Conservation (phyloP, 2,888 invertebrate species). For the Cantharis rufa region DNA sequence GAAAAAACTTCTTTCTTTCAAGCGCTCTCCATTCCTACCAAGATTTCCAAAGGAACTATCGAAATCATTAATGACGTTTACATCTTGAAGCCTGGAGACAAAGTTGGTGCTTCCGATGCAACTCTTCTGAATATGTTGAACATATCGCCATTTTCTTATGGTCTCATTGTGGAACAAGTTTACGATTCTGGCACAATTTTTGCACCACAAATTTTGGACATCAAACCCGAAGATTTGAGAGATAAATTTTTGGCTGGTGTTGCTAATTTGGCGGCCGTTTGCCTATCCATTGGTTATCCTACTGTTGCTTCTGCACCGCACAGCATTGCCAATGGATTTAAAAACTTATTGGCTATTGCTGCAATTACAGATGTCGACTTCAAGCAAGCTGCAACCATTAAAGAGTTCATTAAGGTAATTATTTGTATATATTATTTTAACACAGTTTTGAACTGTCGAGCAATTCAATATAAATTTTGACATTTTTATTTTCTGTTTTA, state of each 20-base stretch:
- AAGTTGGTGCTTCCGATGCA: conserved; percentile 98
- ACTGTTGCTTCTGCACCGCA: conserved; percentile 97
- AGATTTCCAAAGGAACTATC: conserved; percentile 97
- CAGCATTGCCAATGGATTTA: conserved; percentile 97
- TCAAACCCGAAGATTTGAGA: conserved; percentile 94
- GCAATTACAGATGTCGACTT: conserved; percentile 95
- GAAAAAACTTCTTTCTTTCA: conserved; percentile 99
- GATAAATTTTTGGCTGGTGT: conserved; percentile 92
- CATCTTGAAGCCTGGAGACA: conserved; percentile 92
- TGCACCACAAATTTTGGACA: conserved; percentile 95
- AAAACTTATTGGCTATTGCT: conserved; percentile 95
- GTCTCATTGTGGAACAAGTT: conserved; percentile 93
- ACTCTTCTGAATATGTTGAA: conserved; percentile 99
- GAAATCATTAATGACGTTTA: conserved; percentile 98
- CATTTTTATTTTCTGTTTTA: conserved; percentile 52
- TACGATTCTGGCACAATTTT: conserved; percentile 99
- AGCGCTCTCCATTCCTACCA: conserved; percentile 98
- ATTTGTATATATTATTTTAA: not conserved
- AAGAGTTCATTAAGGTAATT: conserved; percentile 82
- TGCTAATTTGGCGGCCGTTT: conserved; percentile 91
- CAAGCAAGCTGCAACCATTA: conserved; percentile 90
- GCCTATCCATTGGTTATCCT: conserved; percentile 92
- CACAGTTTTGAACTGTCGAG: conserved; percentile 10
- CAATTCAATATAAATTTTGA: not conserved
- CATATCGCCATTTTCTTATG: conserved; percentile 99